Percentiles rank a stretch among this genome's conserved stretches.
Evolutionary conservation across 2,113 vertebrate species (phyloP).

Genomic region (Ciconia stormi): DNA sequence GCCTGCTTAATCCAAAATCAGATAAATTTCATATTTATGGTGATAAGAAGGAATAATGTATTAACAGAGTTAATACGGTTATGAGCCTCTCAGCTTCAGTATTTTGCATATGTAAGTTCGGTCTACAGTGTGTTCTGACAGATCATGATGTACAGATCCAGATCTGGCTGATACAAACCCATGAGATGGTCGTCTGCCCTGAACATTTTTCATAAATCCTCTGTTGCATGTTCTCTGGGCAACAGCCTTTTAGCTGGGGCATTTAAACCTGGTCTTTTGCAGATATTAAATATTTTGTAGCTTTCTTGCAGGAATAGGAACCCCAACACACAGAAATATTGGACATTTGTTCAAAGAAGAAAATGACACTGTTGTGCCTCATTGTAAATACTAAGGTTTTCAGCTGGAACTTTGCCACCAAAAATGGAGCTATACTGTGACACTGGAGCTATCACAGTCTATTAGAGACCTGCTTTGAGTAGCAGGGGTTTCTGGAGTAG

Average conservation of each 20-base stretch:
- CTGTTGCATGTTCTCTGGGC: not conserved
- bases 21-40: not conserved
- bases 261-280: not conserved
- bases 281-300: not conserved
- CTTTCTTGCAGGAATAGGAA: not conserved
- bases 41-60: not conserved
- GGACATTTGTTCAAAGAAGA: not conserved
- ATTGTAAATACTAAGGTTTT: not conserved
- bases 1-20: not conserved
- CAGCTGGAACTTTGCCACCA: not conserved
- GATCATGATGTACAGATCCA: not conserved
- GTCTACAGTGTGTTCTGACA: not conserved
- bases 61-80: not conserved
- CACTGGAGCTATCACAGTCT: not conserved
- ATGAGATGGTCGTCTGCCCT: not conserved
- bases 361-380: not conserved
- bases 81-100: not conserved
- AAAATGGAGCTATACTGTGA: not conserved
- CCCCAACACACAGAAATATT: not conserved
- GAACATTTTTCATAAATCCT: not conserved
- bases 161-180: not conserved
- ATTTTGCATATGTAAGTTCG: not conserved
- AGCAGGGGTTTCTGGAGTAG: not conserved
- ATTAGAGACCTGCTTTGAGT: not conserved
- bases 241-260: not conserved